phyloP scores from a whole-genome alignment of 92 coral and sea anemone species.

The Paramuricea clavata region DNA sequence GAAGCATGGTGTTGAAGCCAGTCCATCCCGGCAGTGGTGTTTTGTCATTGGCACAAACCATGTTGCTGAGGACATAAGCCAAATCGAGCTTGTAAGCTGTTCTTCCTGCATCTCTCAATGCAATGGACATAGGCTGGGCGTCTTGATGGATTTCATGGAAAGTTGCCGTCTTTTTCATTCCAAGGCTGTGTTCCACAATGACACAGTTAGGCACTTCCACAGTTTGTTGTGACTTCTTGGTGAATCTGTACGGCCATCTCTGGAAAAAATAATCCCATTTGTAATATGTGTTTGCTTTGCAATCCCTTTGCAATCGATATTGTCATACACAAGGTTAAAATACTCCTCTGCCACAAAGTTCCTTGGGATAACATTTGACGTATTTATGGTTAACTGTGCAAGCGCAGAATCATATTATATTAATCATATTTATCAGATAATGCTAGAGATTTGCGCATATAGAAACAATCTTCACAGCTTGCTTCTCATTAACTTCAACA shows the following conservation, averaged over 20 bases:
- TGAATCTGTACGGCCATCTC: constrained; percentile 16
- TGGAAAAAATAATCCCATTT: constrained; percentile 37
- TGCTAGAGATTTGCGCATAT: too few species aligned
- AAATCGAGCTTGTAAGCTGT: constrained; percentile 42
- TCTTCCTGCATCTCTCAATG: constrained; percentile 23
- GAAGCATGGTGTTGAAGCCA: too few species aligned
- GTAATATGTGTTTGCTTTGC: too few species aligned
- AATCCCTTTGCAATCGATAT: too few species aligned
- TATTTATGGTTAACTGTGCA: too few species aligned
- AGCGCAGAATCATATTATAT: too few species aligned
- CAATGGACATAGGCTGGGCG: constrained; percentile 17
- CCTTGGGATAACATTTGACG: too few species aligned
- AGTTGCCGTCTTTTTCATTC: constrained; percentile 48
- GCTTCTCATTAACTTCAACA: constrained; percentile 24
- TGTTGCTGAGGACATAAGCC: constrained; percentile 49
- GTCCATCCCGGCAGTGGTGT: constrained; percentile 9
- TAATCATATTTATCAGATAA: too few species aligned
- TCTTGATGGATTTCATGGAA: constrained; percentile 21
- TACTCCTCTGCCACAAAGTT: too few species aligned
- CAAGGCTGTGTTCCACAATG: constrained; percentile 41
- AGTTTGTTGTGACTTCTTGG: constrained; percentile 53
- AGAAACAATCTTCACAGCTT: constrained; percentile 41
- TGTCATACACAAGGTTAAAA: too few species aligned
- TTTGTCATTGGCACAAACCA: constrained; percentile 16
- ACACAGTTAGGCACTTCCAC: constrained; percentile 33